These are phyloP conservation scores for Eulemur mongoz DNA, from an alignment of 2,797 vertebrate genomes.

Conservation along the genomic window DNA sequence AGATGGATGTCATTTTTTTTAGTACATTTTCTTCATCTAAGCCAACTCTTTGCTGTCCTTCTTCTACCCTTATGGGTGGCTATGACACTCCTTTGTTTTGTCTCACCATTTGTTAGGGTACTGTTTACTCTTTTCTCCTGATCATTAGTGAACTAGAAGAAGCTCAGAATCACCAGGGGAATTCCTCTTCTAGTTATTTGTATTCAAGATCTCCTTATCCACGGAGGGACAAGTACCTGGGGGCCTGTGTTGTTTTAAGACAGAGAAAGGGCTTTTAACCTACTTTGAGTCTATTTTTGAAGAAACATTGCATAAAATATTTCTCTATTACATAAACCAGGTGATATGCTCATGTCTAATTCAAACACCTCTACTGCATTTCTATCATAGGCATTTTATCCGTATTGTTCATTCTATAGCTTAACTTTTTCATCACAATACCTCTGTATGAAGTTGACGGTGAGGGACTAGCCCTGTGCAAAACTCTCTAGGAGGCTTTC, in stretches of 20 bases:
- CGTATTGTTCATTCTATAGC: not conserved
- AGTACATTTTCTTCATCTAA: not conserved
- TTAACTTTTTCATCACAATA: not conserved
- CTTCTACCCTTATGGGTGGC: not conserved
- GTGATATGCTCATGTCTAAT: fast-evolving
- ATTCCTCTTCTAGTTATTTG: conserved; percentile 41
- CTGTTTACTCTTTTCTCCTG: conserved; percentile 45
- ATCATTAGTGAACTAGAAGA: conserved; percentile 50
- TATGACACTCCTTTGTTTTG: not conserved
- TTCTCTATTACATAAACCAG: not conserved
- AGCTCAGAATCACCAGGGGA: not conserved
- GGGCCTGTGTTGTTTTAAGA: conserved; percentile 30
- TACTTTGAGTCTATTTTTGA: not conserved
- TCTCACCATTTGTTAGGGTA: not conserved
- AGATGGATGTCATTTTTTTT: not conserved
- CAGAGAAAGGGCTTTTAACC: not conserved
- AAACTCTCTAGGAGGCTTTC: not conserved
- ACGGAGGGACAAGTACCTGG: not conserved
- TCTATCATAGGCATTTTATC: not conserved
- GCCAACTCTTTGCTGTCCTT: not conserved
- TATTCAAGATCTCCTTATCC: conserved; percentile 7
- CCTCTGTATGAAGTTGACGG: not conserved
- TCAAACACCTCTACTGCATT: not conserved
- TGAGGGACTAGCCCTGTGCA: not conserved
- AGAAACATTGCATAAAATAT: not conserved